phyloP scores from a whole-genome alignment of 92 coral and sea anemone genomes.

The Ricordea florida region DNA sequence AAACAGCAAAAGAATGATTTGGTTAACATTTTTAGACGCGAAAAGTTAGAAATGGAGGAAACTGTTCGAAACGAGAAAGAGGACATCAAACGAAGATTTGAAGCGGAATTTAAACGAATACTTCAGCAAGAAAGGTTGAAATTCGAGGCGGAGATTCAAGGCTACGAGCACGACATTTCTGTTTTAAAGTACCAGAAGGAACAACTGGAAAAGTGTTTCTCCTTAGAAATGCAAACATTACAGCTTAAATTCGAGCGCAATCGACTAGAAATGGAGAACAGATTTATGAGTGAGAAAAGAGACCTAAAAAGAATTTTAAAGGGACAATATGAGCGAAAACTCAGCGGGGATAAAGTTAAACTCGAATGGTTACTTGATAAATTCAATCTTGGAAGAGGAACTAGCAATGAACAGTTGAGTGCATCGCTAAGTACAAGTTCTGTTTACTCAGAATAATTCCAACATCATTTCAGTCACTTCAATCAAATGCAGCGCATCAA shows the following conservation, averaged over 20 bases:
- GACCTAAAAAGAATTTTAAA: constrained; percentile 81
- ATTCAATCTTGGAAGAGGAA: constrained; percentile 26
- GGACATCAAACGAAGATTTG: constrained; percentile 83
- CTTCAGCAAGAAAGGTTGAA: constrained; percentile 88
- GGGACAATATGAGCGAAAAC: constrained; percentile 80
- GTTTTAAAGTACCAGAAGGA: constrained; percentile 93
- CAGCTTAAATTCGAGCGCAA: constrained; percentile 90
- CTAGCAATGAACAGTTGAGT: constrained; percentile 1
- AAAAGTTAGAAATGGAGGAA: constrained; percentile 82
- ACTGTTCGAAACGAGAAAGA: constrained; percentile 82
- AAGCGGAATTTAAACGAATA: constrained; percentile 81
- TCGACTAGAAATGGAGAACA: constrained; percentile 90
- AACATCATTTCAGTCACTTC: not conserved
- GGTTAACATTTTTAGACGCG: constrained; percentile 88
- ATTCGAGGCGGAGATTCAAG: constrained; percentile 93
- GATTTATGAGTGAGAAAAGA: constrained; percentile 77
- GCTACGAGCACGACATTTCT: constrained; percentile 93
- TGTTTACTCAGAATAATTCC: constrained; percentile 8
- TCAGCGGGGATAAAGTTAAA: constrained; percentile 81
- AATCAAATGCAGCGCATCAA: not conserved
- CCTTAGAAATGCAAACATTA: constrained; percentile 85
- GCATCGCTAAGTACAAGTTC: constrained; percentile 18
- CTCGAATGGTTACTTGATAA: constrained; percentile 92
- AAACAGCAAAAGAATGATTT: constrained; percentile 94
- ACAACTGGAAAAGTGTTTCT: constrained; percentile 83